Evolutionary conservation across 2,888 invertebrate genomes (phyloP).

Genomic region (Xestia xanthographa): DNA sequence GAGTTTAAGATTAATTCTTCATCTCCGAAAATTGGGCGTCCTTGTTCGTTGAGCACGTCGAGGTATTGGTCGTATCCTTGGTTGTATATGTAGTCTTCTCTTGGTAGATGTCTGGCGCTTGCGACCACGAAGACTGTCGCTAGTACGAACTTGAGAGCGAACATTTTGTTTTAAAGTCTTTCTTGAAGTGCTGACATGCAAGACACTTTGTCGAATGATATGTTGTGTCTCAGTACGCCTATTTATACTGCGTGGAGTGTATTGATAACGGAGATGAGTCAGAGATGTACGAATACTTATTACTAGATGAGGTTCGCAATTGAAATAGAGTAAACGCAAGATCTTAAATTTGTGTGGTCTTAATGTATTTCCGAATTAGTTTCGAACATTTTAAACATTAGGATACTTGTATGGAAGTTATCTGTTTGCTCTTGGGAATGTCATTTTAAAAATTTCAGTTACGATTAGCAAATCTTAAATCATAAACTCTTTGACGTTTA

Average conservation of each 20-base stretch:
- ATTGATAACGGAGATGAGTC: constrained; percentile 19
- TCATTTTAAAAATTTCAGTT: too few species aligned
- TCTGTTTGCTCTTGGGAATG: too few species aligned
- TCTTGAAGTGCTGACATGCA: constrained; percentile 5
- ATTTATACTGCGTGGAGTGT: constrained; percentile 40
- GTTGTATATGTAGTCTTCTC: constrained; percentile 19
- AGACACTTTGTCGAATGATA: constrained; percentile 32
- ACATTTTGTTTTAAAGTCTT: constrained; percentile 28
- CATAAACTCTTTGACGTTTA: too few species aligned
- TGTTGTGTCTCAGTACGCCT: neutral
- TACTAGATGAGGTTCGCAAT: constrained; percentile 20
- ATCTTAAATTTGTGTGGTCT: too few species aligned
- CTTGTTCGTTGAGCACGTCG: constrained; percentile 18
- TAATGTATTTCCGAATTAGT: neutral
- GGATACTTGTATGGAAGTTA: too few species aligned
- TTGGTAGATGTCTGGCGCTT: constrained; percentile 44
- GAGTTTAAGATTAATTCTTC: neutral
- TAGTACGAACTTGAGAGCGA: constrained; percentile 47
- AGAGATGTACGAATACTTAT: neutral
- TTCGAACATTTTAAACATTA: neutral
- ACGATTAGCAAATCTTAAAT: too few species aligned
- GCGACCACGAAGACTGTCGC: constrained; percentile 30
- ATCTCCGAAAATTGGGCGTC: constrained; percentile 5
- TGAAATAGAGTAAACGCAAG: neutral
- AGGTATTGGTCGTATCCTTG: constrained; percentile 18